A percentile compares a stretch with the other conserved stretches of the same genome.
phyloP scores from a whole-genome alignment of 2,888 invertebrate species.

The Drosophila kambysellisi region DNA sequence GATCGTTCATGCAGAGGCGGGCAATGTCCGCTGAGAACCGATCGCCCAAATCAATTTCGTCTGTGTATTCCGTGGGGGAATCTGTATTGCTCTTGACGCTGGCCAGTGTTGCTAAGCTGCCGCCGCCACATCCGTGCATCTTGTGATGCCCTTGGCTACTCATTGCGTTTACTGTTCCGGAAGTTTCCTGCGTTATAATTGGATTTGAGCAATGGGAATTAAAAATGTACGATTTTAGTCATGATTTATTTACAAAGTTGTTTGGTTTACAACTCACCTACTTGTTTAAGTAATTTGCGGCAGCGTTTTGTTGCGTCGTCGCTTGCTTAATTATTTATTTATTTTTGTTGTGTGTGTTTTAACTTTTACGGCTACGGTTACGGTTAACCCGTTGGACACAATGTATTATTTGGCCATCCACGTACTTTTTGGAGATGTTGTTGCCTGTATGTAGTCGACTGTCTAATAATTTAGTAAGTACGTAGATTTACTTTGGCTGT shows the following conservation, averaged over 20 bases:
- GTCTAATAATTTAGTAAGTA: constrained; percentile 2
- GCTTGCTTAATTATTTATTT: constrained; percentile 13
- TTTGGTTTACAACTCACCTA: constrained; percentile 17
- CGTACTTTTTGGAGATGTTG: background rate
- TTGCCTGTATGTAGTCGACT: background rate
- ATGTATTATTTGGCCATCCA: constrained; percentile 19
- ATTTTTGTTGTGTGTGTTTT: constrained; percentile 4
- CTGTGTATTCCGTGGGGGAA: constrained; percentile 83
- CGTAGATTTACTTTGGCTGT: background rate
- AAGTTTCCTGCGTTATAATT: background rate
- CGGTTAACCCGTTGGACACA: constrained; percentile 20
- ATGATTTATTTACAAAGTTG: background rate
- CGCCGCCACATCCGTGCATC: constrained; percentile 86
- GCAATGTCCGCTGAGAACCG: constrained; percentile 95
- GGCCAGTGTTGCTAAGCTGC: constrained; percentile 35
- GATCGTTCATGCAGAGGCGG: constrained; percentile 92
- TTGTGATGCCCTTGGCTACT: constrained; percentile 85
- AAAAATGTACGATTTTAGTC: background rate
- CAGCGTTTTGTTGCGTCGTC: constrained; percentile 6
- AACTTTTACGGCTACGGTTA: constrained; percentile 3
- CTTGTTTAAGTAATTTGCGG: constrained; percentile 8
- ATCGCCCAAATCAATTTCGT: constrained; percentile 88
- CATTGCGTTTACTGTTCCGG: constrained; percentile 64
- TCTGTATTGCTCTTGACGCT: constrained; percentile 81
- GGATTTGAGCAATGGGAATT: background rate